These are phyloP conservation scores for Typhlichthys eigenmanni DNA, from an alignment of 2,797 vertebrate species.

Conservation along the genomic window DNA sequence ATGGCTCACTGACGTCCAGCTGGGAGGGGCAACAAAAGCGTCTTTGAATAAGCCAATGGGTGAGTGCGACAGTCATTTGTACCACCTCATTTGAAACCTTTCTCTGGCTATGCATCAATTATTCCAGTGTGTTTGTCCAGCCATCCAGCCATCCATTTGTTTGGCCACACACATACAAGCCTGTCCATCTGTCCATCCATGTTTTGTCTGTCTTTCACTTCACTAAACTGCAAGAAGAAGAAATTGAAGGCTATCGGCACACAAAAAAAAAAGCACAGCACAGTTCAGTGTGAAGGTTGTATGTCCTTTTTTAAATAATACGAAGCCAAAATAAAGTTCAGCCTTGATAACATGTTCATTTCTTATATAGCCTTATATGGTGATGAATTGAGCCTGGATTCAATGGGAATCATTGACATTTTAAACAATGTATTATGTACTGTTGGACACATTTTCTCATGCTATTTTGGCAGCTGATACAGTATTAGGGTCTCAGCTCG, in stretches of 20 bases:
- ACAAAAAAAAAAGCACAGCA: constrained; percentile 1
- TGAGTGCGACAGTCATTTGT: constrained; percentile 42
- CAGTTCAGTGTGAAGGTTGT: constrained; percentile 7
- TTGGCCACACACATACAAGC: background rate
- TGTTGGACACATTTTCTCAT: background rate
- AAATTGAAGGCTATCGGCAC: constrained; percentile 5
- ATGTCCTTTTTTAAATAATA: constrained; percentile 10
- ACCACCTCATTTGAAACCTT: constrained; percentile 27
- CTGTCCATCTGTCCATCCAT: background rate
- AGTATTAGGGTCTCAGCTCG: no score
- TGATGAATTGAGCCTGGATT: background rate
- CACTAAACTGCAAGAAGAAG: background rate
- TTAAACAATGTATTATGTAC: background rate
- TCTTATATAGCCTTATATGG: background rate
- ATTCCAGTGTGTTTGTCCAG: background rate
- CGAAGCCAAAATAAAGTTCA: constrained; percentile 1
- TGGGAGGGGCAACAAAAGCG: constrained; percentile 53
- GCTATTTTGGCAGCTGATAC: no score
- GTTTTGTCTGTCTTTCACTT: background rate
- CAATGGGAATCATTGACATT: no score
- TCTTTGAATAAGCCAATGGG: constrained; percentile 63
- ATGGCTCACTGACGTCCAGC: constrained; percentile 57
- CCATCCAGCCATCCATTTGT: constrained; percentile 1
- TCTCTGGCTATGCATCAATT: background rate
- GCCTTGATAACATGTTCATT: constrained; percentile 9